These are phyloP conservation scores for Limenitis camilla DNA, from an alignment of 2,888 invertebrate species.

Conservation along the genomic window DNA sequence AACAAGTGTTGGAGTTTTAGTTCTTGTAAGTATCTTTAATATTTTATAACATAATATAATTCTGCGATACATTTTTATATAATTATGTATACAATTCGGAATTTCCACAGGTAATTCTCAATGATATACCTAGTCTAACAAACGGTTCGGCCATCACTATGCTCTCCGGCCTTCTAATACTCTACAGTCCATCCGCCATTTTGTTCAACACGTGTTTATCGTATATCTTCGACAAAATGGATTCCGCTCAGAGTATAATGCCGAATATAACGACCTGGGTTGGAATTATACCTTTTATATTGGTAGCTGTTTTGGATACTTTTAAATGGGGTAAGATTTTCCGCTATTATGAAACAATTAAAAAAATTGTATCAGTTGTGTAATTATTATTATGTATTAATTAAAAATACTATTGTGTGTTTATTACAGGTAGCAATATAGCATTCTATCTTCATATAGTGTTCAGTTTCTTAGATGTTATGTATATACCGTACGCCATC, in stretches of 20 bases:
- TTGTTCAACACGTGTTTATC: slow-evolving; percentile 84
- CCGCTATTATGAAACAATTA: neutral
- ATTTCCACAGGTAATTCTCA: slow-evolving; percentile 73
- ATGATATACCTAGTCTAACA: slow-evolving; percentile 81
- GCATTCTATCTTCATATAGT: slow-evolving; percentile 81
- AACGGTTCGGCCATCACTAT: slow-evolving; percentile 81
- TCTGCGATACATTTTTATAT: neutral
- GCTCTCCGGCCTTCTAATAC: slow-evolving; percentile 77
- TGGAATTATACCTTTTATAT: slow-evolving; percentile 82
- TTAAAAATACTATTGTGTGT: neutral
- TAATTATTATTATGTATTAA: neutral
- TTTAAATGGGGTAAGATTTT: slow-evolving; percentile 78
- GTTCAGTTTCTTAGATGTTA: slow-evolving; percentile 81
- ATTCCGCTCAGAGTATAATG: slow-evolving; percentile 86
- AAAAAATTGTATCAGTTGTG: too few relatives aligned
- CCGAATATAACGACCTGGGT: slow-evolving; percentile 84
- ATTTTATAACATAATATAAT: neutral
- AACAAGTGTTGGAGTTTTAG: slow-evolving; percentile 77
- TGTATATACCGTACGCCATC: slow-evolving; percentile 88
- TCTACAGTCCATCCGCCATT: slow-evolving; percentile 85
- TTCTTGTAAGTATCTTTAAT: slow-evolving; percentile 47
- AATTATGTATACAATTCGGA: neutral
- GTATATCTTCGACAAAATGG: slow-evolving; percentile 87
- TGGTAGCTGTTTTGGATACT: slow-evolving; percentile 83
- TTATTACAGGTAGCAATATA: slow-evolving; percentile 74